These are phyloP conservation scores for Schrankia costaestrigalis DNA, from an alignment of 2,888 invertebrate species.

Conservation along the genomic window DNA sequence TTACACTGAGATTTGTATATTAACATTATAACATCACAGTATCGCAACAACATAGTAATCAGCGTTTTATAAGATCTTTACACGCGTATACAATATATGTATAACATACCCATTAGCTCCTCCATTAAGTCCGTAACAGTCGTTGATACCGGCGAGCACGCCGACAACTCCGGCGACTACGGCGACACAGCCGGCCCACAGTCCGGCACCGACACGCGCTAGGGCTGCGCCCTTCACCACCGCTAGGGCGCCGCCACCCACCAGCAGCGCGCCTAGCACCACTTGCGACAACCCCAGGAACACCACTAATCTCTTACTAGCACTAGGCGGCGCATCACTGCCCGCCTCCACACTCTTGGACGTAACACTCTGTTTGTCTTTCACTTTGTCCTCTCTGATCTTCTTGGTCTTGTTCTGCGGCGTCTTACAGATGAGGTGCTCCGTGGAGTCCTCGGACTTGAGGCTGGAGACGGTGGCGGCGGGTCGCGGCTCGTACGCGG, in stretches of 20 bases:
- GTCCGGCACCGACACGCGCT: constrained; percentile 82
- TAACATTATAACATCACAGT: background rate
- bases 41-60: background rate
- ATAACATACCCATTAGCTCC: constrained; percentile 56
- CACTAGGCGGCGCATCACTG: constrained; percentile 44
- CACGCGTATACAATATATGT: no score
- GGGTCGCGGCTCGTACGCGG: constrained; percentile 40
- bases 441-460: constrained; percentile 78
- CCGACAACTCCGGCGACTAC: constrained; percentile 83
- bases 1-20: no score
- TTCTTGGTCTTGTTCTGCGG: constrained; percentile 59
- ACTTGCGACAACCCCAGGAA: constrained; percentile 82
- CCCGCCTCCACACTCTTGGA: constrained; percentile 68
- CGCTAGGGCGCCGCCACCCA: constrained; percentile 83
- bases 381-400: constrained; percentile 33
- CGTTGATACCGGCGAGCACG: constrained; percentile 81
- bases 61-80: no score
- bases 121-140: constrained; percentile 72
- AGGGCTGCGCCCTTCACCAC: constrained; percentile 82
- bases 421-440: constrained; percentile 79
- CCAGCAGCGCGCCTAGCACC: constrained; percentile 81
- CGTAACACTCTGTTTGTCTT: constrained; percentile 61
- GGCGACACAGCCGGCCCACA: constrained; percentile 85
- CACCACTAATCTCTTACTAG: constrained; percentile 63
- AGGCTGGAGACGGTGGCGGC: constrained; percentile 72